Evolutionary conservation across 2,888 invertebrate genomes (phyloP).

Genomic region (Marronus borbonicus): DNA sequence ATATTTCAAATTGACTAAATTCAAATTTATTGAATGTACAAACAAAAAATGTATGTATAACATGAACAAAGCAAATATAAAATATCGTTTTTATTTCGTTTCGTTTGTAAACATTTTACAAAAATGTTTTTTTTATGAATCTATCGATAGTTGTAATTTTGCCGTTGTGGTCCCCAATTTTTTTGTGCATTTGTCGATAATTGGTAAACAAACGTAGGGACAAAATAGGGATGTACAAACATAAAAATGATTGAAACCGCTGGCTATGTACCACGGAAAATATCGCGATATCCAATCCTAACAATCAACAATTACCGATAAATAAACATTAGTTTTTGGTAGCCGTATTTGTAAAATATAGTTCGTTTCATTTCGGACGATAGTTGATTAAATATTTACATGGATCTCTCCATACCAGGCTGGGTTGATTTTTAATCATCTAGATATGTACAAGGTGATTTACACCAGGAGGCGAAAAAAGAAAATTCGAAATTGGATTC

Average conservation of each 20-base stretch:
- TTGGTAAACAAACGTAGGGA: not conserved
- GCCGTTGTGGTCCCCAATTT: not conserved
- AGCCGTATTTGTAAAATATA: not conserved
- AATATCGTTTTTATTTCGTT: not conserved
- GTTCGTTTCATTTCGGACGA: not conserved
- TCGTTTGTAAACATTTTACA: conserved; percentile 8
- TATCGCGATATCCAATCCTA: not conserved
- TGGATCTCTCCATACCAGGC: too few species aligned
- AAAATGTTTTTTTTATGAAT: not conserved
- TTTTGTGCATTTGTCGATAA: not conserved
- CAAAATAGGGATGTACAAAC: not conserved
- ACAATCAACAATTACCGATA: conserved; percentile 16
- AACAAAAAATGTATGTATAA: not conserved
- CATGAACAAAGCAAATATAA: not conserved
- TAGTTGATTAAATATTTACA: not conserved
- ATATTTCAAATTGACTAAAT: too few species aligned
- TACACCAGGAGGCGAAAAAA: too few species aligned
- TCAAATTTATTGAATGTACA: not conserved
- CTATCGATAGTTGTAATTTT: conserved; percentile 12
- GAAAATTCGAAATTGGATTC: too few species aligned
- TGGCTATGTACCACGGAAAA: not conserved
- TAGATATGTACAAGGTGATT: too few species aligned
- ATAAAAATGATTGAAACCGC: conserved; percentile 21
- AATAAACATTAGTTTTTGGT: conserved; percentile 13
- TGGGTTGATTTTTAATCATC: too few species aligned